Evolutionary conservation across 2,888 invertebrate species (phyloP), one percentile per base, ranked within the genome.

Genomic region (Habrosyne pyritoides): DNA sequence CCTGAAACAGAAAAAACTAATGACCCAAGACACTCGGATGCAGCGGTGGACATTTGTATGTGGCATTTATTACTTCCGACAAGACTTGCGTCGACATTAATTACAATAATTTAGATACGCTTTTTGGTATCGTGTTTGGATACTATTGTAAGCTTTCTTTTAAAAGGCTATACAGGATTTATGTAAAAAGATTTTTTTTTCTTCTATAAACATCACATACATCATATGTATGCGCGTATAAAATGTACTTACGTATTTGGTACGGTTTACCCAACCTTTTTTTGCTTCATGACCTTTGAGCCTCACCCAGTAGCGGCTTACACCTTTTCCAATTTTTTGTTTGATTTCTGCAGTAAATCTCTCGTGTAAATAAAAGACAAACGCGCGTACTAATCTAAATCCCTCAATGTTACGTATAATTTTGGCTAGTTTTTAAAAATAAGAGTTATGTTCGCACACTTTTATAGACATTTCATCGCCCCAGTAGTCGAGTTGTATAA

Each of bases 21-120:
- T 50, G n/a, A n/a, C 53, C 52, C 56, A 62, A 63, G 60, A 59
- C 55, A 64, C 53, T 61, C 56, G 56, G 62, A 66, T 64, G 58
- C 65, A 61, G 36, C 62, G 55, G 53, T 56, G 69, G 75, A 80
- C 75, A 73, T 3, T 24, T 78, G 71, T 67, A 69, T 67, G 69
- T 73, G 77, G 77, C 81, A 76, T 77, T 81, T 82, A 82, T 80
- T 80, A 75, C 77, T 70, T 66, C 72, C 70, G 68, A 67, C 73
- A 66, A 74, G 75, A 72, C 71, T 73, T 71, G 72, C 67, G 64
- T 67, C 55, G 69, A 64, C 72, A 77, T 80, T 76, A 77, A 73
- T 69, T 72, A 48, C 22, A 46, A 52, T 61, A 59, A 54, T 61
- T 61, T 66, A 55, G 56, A 52, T 50, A 60, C 0, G 33, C n/a